Percentiles rank a stretch among this genome's conserved stretches.
Conservation (phyloP, 2,888 invertebrate genomes). For the Apamea anceps region DNA sequence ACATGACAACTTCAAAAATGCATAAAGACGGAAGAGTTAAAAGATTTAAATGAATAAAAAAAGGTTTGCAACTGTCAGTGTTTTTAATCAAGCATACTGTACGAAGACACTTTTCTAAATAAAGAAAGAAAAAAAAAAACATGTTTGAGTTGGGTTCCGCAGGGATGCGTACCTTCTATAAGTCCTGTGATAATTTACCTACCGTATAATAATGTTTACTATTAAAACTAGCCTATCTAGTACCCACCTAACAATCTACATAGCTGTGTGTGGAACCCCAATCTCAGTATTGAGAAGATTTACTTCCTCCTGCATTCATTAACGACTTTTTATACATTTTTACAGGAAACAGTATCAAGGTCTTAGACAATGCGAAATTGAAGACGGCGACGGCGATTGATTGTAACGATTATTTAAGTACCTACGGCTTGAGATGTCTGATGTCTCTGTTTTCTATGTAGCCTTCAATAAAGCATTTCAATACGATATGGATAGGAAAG, state of each 20-base stretch:
- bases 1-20: too few species aligned
- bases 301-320: neutral
- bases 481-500: neutral
- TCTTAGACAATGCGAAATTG: neutral
- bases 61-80: too few species aligned
- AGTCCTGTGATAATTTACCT: neutral
- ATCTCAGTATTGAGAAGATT: neutral
- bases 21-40: too few species aligned
- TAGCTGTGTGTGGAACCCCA: neutral
- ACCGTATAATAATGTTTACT: neutral
- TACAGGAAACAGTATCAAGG: neutral
- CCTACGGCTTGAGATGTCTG: neutral
- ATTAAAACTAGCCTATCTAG: neutral
- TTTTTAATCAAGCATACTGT: too few species aligned
- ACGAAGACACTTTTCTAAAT: too few species aligned
- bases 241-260: neutral
- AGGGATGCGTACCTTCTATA: neutral
- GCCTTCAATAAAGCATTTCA: neutral
- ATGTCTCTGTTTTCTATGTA: too few species aligned
- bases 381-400: neutral
- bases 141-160: neutral
- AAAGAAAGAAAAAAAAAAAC: neutral
- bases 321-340: neutral
- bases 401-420: neutral
- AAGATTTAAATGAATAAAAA: too few species aligned